A percentile compares a stretch with the other conserved stretches of the same genome.
phyloP scores from a whole-genome alignment of 2,113 vertebrate genomes.

The Paramormyrops kingsleyae region DNA sequence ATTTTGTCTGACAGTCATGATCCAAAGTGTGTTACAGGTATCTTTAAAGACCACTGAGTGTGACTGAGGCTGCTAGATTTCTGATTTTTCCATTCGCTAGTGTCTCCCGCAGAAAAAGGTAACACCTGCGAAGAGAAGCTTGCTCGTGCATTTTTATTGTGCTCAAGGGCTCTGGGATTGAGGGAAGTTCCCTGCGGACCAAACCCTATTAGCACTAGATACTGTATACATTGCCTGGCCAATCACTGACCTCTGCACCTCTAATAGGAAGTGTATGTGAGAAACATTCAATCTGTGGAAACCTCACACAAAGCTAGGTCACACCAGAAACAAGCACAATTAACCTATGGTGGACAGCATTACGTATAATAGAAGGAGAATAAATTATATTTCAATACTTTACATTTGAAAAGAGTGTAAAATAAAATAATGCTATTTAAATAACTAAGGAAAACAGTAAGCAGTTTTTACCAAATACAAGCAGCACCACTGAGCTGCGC shows the following conservation, averaged over 20 bases:
- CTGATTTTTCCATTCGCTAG: background rate
- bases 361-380: background rate
- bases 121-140: background rate
- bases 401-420: background rate
- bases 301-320: background rate
- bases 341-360: background rate
- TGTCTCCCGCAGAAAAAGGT: background rate
- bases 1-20: background rate
- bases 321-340: background rate
- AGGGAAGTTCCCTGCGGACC: background rate
- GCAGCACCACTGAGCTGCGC: background rate
- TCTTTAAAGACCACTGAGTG: background rate
- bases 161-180: background rate
- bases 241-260: background rate
- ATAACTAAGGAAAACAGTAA: background rate
- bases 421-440: background rate
- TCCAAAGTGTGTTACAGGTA: background rate
- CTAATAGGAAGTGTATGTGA: background rate
- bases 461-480: background rate
- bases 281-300: background rate
- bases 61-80: background rate
- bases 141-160: background rate
- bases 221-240: background rate
- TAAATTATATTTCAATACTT: background rate
- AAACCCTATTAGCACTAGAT: slow-evolving; percentile 1